These are phyloP conservation scores for Coranthus polyacanthus DNA, from an alignment of 2,797 vertebrate species.

Conservation along the genomic window DNA sequence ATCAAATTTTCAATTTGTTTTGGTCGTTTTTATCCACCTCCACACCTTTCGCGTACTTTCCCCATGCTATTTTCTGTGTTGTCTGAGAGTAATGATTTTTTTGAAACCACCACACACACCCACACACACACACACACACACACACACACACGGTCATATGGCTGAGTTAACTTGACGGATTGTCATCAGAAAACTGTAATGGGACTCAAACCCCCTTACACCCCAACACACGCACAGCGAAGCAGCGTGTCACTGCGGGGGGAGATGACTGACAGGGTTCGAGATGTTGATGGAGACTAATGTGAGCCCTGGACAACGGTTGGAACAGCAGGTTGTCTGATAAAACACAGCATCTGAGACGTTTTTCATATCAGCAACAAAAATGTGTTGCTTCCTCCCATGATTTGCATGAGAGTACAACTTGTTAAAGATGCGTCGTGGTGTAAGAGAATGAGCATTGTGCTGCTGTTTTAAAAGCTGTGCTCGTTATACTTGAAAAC, in stretches of 20 bases:
- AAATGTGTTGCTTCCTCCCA: neutral
- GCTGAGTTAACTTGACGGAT: slow-evolving; percentile 80
- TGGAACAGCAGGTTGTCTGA: slow-evolving; percentile 52
- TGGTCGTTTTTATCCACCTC: slow-evolving; percentile 10
- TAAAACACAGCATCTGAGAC: slow-evolving; percentile 24
- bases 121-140: slow-evolving; percentile 28
- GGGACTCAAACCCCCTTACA: slow-evolving; percentile 51
- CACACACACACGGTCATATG: slow-evolving; percentile 66
- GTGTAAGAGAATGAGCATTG: no score
- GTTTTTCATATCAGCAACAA: slow-evolving; percentile 13
- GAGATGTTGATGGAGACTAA: slow-evolving; percentile 54
- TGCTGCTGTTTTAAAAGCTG: no score
- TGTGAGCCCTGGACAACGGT: slow-evolving; percentile 45
- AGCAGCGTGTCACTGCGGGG: slow-evolving; percentile 23
- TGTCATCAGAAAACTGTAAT: slow-evolving; percentile 82
- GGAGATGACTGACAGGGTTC: slow-evolving; percentile 69
- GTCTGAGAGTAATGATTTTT: slow-evolving; percentile 57
- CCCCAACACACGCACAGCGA: neutral
- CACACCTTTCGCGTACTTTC: slow-evolving; percentile 31
- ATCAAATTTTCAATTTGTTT: slow-evolving; percentile 15
- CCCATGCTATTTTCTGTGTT: slow-evolving; percentile 25
- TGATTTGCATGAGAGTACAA: slow-evolving; percentile 22
- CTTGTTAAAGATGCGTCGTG: no score
- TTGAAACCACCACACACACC: slow-evolving; percentile 41
- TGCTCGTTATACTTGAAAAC: no score